Evolutionary conservation across 30 jellyfish, hydroid and myxozoan species (phyloP).

Genomic region (Clytia hemisphaerica): DNA sequence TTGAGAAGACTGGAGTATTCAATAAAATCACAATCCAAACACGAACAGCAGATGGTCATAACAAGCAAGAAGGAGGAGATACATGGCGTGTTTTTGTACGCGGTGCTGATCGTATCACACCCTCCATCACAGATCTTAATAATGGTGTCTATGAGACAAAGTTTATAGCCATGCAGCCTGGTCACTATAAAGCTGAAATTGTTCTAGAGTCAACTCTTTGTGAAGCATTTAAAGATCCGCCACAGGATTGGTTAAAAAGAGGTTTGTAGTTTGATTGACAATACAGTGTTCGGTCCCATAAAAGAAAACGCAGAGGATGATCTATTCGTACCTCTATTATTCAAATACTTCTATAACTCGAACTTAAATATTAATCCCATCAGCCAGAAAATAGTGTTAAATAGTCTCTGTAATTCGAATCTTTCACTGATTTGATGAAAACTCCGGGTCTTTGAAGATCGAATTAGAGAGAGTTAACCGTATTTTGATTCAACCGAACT

Average conservation of each 20-base stretch:
- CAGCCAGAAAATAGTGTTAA: no score
- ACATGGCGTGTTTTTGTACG: conserved; percentile 77
- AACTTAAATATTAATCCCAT: no score
- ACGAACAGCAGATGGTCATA: conserved; percentile 71
- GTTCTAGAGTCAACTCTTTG: conserved; percentile 83
- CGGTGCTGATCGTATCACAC: conserved; percentile 75
- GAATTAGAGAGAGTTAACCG: no score
- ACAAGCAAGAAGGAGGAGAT: conserved; percentile 78
- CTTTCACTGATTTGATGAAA: no score
- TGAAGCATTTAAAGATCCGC: conserved; percentile 88
- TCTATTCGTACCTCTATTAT: no score
- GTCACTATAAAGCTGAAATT: conserved; percentile 75
- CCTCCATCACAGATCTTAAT: conserved; percentile 71
- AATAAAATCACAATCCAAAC: conserved; percentile 80
- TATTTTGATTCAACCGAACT: no score
- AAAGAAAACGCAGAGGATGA: neutral
- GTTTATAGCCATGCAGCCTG: conserved; percentile 78
- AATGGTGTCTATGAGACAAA: conserved; percentile 87
- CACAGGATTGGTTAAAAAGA: conserved; percentile 54
- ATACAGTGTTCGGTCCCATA: neutral
- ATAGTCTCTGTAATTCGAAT: no score
- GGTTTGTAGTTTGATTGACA: conserved; percentile 21
- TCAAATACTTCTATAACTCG: no score
- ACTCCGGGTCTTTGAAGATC: no score
- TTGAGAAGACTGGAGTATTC: conserved; percentile 77